A percentile compares a stretch with the other conserved stretches of the same genome.
Evolutionary conservation across 2,888 invertebrate genomes (phyloP).

Genomic region (Melangyna quadrimaculata): DNA sequence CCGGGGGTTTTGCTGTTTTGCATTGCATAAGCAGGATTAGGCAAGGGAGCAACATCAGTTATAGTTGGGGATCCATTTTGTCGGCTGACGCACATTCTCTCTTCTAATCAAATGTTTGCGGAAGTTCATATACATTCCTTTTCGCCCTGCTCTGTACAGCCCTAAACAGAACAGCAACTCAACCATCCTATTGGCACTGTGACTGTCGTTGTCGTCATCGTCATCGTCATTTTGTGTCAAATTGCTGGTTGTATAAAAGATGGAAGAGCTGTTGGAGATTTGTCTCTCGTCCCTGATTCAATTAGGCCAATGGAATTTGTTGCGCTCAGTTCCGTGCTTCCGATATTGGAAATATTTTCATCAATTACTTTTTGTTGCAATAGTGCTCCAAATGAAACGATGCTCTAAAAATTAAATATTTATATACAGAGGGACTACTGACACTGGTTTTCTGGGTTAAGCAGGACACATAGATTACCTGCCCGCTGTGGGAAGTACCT

Average conservation of each 20-base stretch:
- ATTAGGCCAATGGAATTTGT: slow-evolving; percentile 65
- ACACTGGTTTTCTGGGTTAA: background rate
- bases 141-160: no score
- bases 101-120: slow-evolving; percentile 69
- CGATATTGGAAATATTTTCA: slow-evolving; percentile 49
- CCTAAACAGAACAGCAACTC: no score
- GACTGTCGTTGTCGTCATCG: background rate
- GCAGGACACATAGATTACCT: background rate
- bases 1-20: slow-evolving; percentile 58
- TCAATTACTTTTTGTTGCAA: slow-evolving; percentile 49
- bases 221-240: slow-evolving; percentile 32
- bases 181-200: no score
- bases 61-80: slow-evolving; percentile 42
- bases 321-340: slow-evolving; percentile 41
- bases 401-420: slow-evolving; percentile 14
- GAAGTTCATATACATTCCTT: slow-evolving; percentile 44
- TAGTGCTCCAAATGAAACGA: slow-evolving; percentile 7
- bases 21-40: slow-evolving; percentile 63
- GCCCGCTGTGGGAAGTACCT: background rate
- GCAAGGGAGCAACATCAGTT: slow-evolving; percentile 2
- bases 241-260: slow-evolving; percentile 55
- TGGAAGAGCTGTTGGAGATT: slow-evolving; percentile 61
- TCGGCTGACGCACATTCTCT: slow-evolving; percentile 40
- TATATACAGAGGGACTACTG: background rate
- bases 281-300: slow-evolving; percentile 54